These are phyloP conservation scores for Diachrysia chrysitis DNA, from an alignment of 2,888 invertebrate species.

Conservation along the genomic window DNA sequence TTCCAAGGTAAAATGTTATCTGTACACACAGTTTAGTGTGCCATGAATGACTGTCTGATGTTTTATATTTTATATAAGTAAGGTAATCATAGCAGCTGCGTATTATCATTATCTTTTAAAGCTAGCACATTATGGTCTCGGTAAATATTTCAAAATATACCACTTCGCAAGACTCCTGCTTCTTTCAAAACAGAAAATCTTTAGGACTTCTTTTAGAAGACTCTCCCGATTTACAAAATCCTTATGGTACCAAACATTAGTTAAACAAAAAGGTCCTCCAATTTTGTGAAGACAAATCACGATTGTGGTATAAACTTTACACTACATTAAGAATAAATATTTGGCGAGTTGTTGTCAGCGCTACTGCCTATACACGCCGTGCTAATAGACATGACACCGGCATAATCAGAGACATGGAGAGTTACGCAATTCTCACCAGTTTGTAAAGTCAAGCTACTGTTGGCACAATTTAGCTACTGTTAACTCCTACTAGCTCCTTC, in stretches of 20 bases:
- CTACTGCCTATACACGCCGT: not conserved
- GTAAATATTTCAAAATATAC: not conserved
- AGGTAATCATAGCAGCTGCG: slow-evolving; percentile 27
- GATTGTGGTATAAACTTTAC: not conserved
- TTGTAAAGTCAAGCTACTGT: not conserved
- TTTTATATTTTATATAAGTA: slow-evolving; percentile 39
- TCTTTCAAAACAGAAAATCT: not conserved
- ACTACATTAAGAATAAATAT: slow-evolving; percentile 1
- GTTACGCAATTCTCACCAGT: not conserved
- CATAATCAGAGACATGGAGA: not conserved
- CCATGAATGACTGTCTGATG: slow-evolving; percentile 32
- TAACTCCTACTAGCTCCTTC: too few relatives aligned
- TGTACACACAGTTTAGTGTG: slow-evolving; percentile 33
- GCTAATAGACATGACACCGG: not conserved
- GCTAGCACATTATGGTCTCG: slow-evolving; percentile 6
- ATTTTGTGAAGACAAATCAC: not conserved
- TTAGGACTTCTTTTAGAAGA: too few relatives aligned
- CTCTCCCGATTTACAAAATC: too few relatives aligned
- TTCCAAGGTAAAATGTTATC: slow-evolving; percentile 58
- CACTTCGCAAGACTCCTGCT: not conserved
- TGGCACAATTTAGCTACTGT: not conserved
- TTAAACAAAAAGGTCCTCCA: not conserved
- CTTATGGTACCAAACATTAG: not conserved
- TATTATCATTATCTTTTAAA: slow-evolving; percentile 17
- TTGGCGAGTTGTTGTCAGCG: not conserved